Conservation (phyloP, 2,888 invertebrate species). For the Alviniconcha strummeri region DNA sequence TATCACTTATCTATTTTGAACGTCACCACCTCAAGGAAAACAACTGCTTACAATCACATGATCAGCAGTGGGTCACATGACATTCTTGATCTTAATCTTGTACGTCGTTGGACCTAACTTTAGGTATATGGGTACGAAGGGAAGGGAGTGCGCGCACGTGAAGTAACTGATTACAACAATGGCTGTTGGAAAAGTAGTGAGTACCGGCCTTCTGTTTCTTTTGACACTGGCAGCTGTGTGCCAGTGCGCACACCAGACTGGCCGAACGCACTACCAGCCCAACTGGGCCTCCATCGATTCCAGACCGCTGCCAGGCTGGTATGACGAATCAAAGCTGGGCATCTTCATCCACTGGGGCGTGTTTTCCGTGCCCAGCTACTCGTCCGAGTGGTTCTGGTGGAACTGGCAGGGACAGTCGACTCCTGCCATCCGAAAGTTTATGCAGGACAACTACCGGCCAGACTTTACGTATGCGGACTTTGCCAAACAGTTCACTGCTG, state of each 20-base stretch:
- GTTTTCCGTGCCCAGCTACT: slow-evolving; percentile 70
- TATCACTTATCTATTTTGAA: no score
- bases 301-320: slow-evolving; percentile 81
- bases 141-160: no score
- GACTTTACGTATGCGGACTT: slow-evolving; percentile 94
- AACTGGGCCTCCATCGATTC: slow-evolving; percentile 90
- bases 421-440: slow-evolving; percentile 77
- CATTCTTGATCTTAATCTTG: no score
- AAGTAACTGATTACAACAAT: no score
- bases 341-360: slow-evolving; percentile 76
- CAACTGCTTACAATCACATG: no score
- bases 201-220: not conserved
- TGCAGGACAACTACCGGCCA: slow-evolving; percentile 88
- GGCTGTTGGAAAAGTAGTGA: no score
- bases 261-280: slow-evolving; percentile 75
- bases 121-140: no score
- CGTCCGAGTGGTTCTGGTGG: slow-evolving; percentile 91
- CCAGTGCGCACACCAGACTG: not conserved
- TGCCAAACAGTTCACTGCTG: slow-evolving; percentile 87
- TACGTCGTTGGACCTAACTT: no score
- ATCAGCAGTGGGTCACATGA: no score
- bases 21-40: no score
- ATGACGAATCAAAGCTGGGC: slow-evolving; percentile 74
- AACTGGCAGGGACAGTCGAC: slow-evolving; percentile 80
- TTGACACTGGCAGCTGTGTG: not conserved